Percentiles rank a stretch among this genome's conserved stretches.
Conservation (phyloP, 2,888 invertebrate species). For the Alloplasta piceator region DNA sequence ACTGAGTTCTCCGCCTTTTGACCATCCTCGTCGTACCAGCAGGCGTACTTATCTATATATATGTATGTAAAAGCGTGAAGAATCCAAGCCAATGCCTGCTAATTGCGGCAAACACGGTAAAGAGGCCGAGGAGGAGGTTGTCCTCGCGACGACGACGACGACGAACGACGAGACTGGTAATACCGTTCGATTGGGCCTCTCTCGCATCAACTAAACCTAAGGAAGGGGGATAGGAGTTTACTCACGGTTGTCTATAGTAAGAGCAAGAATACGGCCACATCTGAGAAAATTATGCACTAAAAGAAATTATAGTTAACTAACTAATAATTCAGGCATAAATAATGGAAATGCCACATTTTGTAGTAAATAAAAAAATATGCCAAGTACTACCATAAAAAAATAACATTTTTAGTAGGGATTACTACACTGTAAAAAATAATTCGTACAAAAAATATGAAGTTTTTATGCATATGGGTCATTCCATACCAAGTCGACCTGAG, state of each 20-base stretch:
- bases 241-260: slow-evolving; percentile 18
- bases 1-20: slow-evolving; percentile 39
- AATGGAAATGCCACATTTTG: no score
- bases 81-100: slow-evolving; percentile 47
- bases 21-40: neutral
- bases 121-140: slow-evolving; percentile 56
- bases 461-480: no score
- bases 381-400: no score
- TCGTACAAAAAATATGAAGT: no score
- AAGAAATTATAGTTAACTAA: no score
- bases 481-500: no score
- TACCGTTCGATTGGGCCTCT: slow-evolving; percentile 54
- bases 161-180: slow-evolving; percentile 34
- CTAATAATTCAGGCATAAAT: no score
- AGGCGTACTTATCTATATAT: slow-evolving; percentile 14
- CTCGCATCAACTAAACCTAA: slow-evolving; percentile 31
- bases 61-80: no score
- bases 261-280: neutral
- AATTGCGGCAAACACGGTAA: slow-evolving; percentile 62
- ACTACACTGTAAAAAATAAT: no score
- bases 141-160: slow-evolving; percentile 46
- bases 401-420: no score
- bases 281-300: no score
- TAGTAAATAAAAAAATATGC: no score
- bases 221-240: slow-evolving; percentile 19